Conservation (phyloP, 2,113 vertebrate genomes). For the Lophius piscatorius region DNA sequence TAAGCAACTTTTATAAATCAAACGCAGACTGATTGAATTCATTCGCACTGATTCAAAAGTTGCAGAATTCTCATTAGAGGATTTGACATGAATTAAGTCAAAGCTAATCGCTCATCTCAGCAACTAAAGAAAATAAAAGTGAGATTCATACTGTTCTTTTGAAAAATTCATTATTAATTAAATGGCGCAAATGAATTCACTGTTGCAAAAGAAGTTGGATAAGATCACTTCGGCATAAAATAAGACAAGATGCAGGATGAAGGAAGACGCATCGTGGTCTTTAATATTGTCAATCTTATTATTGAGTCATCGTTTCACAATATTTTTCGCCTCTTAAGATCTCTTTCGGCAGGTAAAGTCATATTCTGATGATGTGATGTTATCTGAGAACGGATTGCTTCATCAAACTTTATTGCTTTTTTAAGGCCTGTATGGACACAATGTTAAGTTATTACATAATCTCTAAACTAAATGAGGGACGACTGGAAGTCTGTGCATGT, state of each 20-base stretch:
- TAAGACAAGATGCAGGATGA: constrained; percentile 12
- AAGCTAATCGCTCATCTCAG: no score
- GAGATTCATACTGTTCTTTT: no score
- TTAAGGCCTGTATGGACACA: constrained; percentile 31
- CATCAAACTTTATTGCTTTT: constrained; percentile 54
- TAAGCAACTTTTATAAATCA: neutral
- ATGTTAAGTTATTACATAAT: constrained; percentile 58
- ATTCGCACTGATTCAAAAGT: neutral
- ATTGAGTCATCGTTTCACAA: constrained; percentile 49
- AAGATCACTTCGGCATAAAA: neutral
- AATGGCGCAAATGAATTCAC: constrained; percentile 24
- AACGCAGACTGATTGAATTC: neutral
- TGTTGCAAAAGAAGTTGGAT: neutral
- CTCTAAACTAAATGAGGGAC: constrained; percentile 35
- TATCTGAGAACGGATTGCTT: constrained; percentile 47
- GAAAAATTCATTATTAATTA: constrained; percentile 18
- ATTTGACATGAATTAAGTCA: no score
- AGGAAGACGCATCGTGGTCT: constrained; percentile 8
- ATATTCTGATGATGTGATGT: constrained; percentile 37
- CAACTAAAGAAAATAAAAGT: constrained; percentile 6
- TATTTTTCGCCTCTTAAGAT: constrained; percentile 20
- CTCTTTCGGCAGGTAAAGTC: constrained; percentile 39
- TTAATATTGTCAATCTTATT: constrained; percentile 25
- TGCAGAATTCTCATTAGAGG: constrained; percentile 12
- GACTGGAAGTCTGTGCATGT: neutral